These are phyloP conservation scores for Mallotus villosus DNA, from an alignment of 2,797 vertebrate species.

Conservation along the genomic window DNA sequence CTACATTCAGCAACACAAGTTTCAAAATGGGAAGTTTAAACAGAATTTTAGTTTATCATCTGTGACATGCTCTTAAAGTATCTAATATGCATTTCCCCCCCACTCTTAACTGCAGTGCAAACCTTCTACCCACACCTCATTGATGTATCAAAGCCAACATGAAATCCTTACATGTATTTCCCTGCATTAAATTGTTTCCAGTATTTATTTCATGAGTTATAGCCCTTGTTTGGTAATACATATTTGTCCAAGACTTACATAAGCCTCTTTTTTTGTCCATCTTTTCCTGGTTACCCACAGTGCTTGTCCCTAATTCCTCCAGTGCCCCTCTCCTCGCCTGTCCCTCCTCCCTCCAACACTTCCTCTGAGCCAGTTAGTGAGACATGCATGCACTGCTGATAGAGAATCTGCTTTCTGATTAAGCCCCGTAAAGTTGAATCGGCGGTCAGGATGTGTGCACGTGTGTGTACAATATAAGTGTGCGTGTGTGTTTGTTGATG, in stretches of 20 bases:
- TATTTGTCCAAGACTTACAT: too few relatives aligned
- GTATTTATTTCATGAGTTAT: slow-evolving; percentile 1
- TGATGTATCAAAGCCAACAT: too few relatives aligned
- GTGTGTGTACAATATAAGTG: not conserved
- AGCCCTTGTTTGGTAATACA: too few relatives aligned
- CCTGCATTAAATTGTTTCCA: slow-evolving; percentile 4
- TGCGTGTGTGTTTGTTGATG: not conserved
- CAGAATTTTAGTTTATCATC: too few relatives aligned
- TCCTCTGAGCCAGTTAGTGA: slow-evolving; percentile 9
- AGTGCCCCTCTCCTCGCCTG: not conserved
- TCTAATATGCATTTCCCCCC: too few relatives aligned
- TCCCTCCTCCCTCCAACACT: not conserved
- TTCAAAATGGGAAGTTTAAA: too few relatives aligned
- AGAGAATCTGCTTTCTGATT: slow-evolving; percentile 71
- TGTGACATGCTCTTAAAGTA: too few relatives aligned
- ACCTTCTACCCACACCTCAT: too few relatives aligned
- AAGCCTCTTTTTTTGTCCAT: not conserved
- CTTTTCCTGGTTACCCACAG: not conserved
- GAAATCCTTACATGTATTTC: not conserved
- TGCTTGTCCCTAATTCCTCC: not conserved
- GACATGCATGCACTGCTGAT: slow-evolving; percentile 45
- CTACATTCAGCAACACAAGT: too few relatives aligned
- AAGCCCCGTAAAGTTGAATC: slow-evolving; percentile 76
- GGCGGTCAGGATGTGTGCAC: slow-evolving; percentile 54
- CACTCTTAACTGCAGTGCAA: too few relatives aligned